Evolutionary conservation across 2,113 vertebrate genomes (phyloP), one percentile per base, ranked within the genome.

Genomic region (Capricornis sumatraensis): DNA sequence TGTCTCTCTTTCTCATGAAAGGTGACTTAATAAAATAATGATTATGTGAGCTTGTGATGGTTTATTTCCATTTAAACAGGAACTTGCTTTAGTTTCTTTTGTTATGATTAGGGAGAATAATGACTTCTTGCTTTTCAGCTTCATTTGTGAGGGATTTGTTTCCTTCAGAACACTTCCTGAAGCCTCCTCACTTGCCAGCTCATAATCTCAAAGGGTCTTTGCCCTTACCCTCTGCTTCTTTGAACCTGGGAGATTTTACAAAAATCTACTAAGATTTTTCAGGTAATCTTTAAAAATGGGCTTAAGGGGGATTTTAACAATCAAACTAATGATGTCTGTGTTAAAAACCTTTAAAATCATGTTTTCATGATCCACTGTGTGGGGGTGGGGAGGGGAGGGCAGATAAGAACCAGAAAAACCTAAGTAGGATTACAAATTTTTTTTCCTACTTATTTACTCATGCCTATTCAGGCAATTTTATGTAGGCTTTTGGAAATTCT

Each of bases 381-480:
- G 23, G 8, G 15, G 9, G 0, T 21, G 13, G 71, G 33, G 19
- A 58, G 33, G n/a, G 14, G 27, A 58, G 45, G 71, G 30, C 28
- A 86, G 87, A 64, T 43, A 64, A 53, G 55, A 87, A 82, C 14
- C 19, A 55, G 62, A 71, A 36, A 87, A 71, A 52, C 4, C 28
- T 45, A 67, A 82, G n/a, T 76, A 28, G 33, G 19, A 88, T 58
- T 79, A 91, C 19, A 84, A 87, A 74, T 83, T 94, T 90, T 97
- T 97, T 76, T 97, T 92, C 90, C 89, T 67, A 30, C 64, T 33
- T 95, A 71, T 43, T 96, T 94, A 25, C 64, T 94, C 92, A 91
- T 96, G 95, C 17, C 40, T 89, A 95, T 98, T 97, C 91, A 57
- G 40, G 91, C 97, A 86, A 36, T 2, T 97, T 98, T 98, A 57